phyloP scores from a whole-genome alignment of 1,140 invertebrate genomes.

The Drosophila tropicalis region DNA sequence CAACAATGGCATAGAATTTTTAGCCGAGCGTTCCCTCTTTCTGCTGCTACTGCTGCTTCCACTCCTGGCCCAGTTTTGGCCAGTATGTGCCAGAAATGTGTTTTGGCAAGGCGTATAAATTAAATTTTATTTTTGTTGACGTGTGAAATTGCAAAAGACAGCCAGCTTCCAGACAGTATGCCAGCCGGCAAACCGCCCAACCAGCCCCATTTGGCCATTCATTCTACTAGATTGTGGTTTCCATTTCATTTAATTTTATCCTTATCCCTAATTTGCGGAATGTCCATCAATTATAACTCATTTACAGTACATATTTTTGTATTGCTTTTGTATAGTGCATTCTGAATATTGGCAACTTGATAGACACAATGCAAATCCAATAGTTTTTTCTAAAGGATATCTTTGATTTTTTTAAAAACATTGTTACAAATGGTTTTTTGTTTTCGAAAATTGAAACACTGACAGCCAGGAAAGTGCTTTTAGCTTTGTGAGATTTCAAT shows the following conservation, averaged over 20 bases:
- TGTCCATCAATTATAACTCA: conserved; percentile 20
- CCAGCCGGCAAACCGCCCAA: neutral
- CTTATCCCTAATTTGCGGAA: conserved; percentile 11
- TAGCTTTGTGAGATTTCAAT: too few species aligned
- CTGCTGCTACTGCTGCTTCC: neutral
- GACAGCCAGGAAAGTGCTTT: too few species aligned
- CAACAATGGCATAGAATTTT: conserved; percentile 21
- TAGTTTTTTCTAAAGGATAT: neutral
- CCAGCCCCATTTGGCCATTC: neutral
- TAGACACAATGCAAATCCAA: neutral
- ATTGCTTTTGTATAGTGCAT: neutral
- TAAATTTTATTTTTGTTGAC: conserved; percentile 64
- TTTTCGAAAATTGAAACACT: too few species aligned
- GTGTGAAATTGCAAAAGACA: conserved; percentile 63
- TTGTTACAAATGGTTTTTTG: too few species aligned
- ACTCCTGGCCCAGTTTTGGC: neutral
- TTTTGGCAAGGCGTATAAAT: conserved; percentile 61
- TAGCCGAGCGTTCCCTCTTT: neutral
- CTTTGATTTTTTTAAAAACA: too few species aligned
- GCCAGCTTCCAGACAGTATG: too few species aligned
- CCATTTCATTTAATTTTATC: conserved; percentile 8
- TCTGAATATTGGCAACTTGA: neutral
- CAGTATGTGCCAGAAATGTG: conserved; percentile 43
- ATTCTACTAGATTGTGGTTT: neutral
- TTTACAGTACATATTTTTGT: neutral